A percentile compares a stretch with the other conserved stretches of the same genome.
Conservation (phyloP, 2,113 vertebrate genomes). For the Hydrolagus affinis region DNA sequence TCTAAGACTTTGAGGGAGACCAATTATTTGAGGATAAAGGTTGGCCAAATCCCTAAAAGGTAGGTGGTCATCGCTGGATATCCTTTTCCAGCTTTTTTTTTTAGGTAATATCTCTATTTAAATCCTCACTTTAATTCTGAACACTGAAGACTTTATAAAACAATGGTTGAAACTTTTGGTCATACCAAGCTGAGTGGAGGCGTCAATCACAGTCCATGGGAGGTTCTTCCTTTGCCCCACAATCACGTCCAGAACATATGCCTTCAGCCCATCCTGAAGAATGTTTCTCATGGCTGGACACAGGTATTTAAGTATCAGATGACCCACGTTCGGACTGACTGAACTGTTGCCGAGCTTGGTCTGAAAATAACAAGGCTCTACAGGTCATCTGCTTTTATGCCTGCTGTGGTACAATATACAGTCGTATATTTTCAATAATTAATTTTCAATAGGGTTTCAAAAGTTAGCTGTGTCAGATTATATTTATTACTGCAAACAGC, state of each 20-base stretch:
- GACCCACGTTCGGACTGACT: constrained; percentile 90
- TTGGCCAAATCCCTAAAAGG: too few relatives aligned
- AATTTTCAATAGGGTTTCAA: background rate
- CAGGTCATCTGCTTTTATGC: background rate
- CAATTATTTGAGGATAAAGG: too few relatives aligned
- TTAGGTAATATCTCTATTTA: background rate
- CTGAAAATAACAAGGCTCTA: constrained; percentile 46
- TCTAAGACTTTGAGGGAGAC: too few relatives aligned
- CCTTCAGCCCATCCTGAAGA: constrained; percentile 81
- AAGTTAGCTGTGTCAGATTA: background rate
- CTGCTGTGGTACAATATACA: background rate
- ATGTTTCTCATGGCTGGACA: constrained; percentile 82
- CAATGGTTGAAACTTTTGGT: background rate
- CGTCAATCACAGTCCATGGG: constrained; percentile 89
- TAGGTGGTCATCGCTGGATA: too few relatives aligned
- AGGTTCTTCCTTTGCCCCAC: constrained; percentile 82
- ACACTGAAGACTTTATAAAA: background rate
- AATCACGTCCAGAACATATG: constrained; percentile 84
- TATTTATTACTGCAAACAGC: background rate
- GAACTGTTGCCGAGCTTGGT: constrained; percentile 94
- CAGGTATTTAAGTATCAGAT: constrained; percentile 91
- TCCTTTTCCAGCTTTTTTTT: background rate
- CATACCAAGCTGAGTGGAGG: constrained; percentile 82
- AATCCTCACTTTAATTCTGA: background rate
- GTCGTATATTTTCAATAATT: background rate